Evolutionary conservation across 2,113 vertebrate genomes (phyloP), one percentile per base, ranked within the genome.

Genomic region (Uria lomvia): DNA sequence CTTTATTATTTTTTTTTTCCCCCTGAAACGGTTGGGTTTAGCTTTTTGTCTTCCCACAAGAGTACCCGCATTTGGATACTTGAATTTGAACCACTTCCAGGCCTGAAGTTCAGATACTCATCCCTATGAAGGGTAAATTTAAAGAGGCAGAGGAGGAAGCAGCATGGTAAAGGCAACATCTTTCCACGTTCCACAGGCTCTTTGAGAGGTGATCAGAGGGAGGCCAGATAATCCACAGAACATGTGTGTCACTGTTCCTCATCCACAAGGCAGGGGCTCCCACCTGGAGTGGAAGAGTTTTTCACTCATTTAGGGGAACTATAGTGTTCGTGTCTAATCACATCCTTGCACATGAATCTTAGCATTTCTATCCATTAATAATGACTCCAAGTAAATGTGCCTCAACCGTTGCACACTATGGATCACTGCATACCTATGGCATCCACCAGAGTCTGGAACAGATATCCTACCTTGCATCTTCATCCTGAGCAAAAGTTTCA

Each of bases 151-250:
- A 80, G 19, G 32, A 68, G 63, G n/a, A 74, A 76, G 58, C 38
- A 8, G 6, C 3, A 13, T 32, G 63, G 70, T 59, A 73, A 91
- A 91, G 32, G 49, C 36, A 60, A 14, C 89, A 52, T 24, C 71
- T 73, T 74, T 70, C 53, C 29, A 22, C 38, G 45, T 50, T 85
- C 34, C 65, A 80, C 8, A 22, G 68, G 32, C 18, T 47, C 38
- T 92, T 65, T 95, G 75, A 71, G 87, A 92, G 52, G 77, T 83
- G 80, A 70, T 65, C 53, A 81, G 75, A 58, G 84, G 55, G 86
- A 95, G 74, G 67, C 24, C 62, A 26, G 55, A 60, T 86, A 52
- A 77, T 42, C 82, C 71, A 20, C 74, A 38, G 82, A 67, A 68
- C 38, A 18, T 8, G 8, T 32, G 21, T 17, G 8, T 15, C 12